Percentiles rank a stretch among this genome's conserved stretches.
phyloP scores from a whole-genome alignment of 2,888 invertebrate genomes.

The Andrena trimmerana region DNA sequence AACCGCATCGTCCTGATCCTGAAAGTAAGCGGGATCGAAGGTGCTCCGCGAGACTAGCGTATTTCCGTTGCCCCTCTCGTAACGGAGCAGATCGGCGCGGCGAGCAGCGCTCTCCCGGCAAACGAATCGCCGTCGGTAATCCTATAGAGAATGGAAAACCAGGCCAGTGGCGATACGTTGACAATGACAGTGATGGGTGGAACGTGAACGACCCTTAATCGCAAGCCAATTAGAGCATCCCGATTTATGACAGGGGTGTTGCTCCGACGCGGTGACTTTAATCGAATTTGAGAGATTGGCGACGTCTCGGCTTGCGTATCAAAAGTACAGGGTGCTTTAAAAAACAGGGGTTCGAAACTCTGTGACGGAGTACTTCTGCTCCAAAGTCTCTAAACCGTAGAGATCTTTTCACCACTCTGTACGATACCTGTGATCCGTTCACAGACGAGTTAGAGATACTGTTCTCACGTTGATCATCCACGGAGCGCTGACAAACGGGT shows the following conservation, averaged over 20 bases:
- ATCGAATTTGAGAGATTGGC: slow-evolving; percentile 48
- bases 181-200: slow-evolving; percentile 68
- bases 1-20: slow-evolving; percentile 97
- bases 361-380: background rate
- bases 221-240: slow-evolving; percentile 78
- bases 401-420: too few relatives aligned
- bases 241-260: slow-evolving; percentile 56
- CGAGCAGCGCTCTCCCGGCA: slow-evolving; percentile 11
- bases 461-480: background rate
- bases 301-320: background rate
- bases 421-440: too few relatives aligned
- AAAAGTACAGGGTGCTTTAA: background rate
- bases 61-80: background rate
- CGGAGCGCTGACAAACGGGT: slow-evolving; percentile 34
- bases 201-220: slow-evolving; percentile 68
- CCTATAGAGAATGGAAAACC: slow-evolving; percentile 30
- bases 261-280: slow-evolving; percentile 47
- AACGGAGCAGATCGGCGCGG: background rate
- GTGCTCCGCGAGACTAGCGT: background rate
- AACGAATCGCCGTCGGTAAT: slow-evolving; percentile 29
- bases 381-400: background rate
- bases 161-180: slow-evolving; percentile 63
- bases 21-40: slow-evolving; percentile 87
- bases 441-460: background rate
- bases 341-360: background rate